Evolutionary conservation across 2,797 vertebrate genomes (phyloP).

Genomic region (Morelia viridis): DNA sequence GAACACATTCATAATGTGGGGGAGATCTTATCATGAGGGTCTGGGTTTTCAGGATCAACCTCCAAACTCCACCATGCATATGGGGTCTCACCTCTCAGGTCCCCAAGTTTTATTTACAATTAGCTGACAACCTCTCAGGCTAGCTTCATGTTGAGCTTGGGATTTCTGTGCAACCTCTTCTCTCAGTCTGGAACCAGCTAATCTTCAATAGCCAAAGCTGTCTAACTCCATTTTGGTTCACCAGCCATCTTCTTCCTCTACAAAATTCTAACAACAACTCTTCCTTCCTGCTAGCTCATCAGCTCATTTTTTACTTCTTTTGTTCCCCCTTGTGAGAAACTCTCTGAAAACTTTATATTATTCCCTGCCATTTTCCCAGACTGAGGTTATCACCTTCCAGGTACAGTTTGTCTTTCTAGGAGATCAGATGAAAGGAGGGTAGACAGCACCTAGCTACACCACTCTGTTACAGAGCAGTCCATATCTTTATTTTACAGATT

Average conservation of each 20-base stretch:
- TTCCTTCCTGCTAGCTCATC: not conserved
- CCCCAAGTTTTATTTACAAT: not conserved
- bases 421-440: not conserved
- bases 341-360: not conserved
- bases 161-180: not conserved
- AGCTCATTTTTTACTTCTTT: not conserved
- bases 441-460: not conserved
- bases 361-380: not conserved
- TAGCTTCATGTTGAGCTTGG: not conserved
- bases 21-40: no score
- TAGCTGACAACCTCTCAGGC: not conserved
- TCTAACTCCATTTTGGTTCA: not conserved
- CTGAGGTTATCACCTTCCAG: not conserved
- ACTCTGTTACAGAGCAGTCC: no score
- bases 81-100: not conserved
- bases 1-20: no score
- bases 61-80: not conserved
- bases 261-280: not conserved
- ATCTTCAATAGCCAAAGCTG: not conserved
- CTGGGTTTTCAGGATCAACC: no score
- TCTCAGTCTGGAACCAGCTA: not conserved
- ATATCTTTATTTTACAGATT: not conserved
- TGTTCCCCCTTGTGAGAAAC: not conserved
- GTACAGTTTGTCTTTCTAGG: not conserved
- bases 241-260: not conserved